phyloP scores from a whole-genome alignment of 1,140 invertebrate species.

The Doryteuthis pealeii region DNA sequence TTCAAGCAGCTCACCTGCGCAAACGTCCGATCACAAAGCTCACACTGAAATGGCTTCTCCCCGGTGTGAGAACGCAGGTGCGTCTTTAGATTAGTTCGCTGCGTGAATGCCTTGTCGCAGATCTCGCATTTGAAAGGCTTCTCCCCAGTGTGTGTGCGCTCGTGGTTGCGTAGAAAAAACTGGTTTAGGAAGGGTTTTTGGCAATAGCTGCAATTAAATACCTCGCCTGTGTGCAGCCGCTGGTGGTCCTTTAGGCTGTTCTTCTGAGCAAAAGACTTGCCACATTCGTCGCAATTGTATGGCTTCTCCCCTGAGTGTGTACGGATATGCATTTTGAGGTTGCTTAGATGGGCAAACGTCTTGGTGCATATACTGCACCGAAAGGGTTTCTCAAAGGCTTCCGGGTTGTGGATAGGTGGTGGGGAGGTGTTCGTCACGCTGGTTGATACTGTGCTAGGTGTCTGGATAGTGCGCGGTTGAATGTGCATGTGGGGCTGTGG shows the following conservation, averaged over 20 bases:
- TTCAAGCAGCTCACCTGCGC: constrained; percentile 93
- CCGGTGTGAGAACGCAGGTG: constrained; percentile 96
- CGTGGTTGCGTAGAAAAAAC: constrained; percentile 68
- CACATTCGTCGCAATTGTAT: constrained; percentile 19
- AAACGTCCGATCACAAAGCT: constrained; percentile 96
- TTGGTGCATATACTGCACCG: constrained; percentile 57
- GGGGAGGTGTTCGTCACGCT: no score
- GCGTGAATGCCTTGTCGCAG: constrained; percentile 57
- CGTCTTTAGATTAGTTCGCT: constrained; percentile 70
- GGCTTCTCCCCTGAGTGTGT: constrained; percentile 42
- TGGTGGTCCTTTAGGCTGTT: constrained; percentile 13
- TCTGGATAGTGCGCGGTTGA: not conserved
- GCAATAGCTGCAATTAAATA: constrained; percentile 6
- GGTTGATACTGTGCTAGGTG: no score
- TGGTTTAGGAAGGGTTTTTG: not conserved
- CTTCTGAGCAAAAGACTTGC: constrained; percentile 6
- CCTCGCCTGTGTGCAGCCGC: constrained; percentile 20
- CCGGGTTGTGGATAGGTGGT: no score
- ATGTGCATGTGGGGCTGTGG: not conserved
- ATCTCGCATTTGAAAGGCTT: constrained; percentile 56
- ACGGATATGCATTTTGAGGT: constrained; percentile 49
- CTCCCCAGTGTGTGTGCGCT: constrained; percentile 66
- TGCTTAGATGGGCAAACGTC: constrained; percentile 33
- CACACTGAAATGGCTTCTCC: constrained; percentile 96
- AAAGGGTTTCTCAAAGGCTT: constrained; percentile 42